Conservation (phyloP, 2,113 vertebrate genomes). For the Tringa solitaria region DNA sequence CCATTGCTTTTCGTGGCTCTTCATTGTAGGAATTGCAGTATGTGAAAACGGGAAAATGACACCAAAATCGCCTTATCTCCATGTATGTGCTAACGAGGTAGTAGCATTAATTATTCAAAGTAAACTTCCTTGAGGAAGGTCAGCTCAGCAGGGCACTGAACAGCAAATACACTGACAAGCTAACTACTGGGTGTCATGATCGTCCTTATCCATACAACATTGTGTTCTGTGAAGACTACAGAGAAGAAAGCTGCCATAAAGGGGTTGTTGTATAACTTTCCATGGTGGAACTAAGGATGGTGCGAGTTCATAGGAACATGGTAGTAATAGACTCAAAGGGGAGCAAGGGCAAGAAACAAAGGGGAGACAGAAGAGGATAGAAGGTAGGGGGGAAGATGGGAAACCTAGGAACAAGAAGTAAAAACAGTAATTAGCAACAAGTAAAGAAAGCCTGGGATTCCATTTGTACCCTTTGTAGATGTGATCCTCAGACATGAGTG, state of each 20-base stretch:
- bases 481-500: background rate
- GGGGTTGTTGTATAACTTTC: background rate
- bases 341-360: background rate
- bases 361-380: background rate
- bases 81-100: background rate
- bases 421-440: background rate
- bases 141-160: too few relatives aligned
- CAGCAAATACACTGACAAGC: background rate
- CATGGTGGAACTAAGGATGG: background rate
- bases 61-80: rapidly evolving
- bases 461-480: background rate
- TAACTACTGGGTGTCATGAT: rapidly evolving
- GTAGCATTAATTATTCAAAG: background rate
- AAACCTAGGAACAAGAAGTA: background rate
- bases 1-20: rapidly evolving
- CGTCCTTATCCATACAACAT: rapidly evolving
- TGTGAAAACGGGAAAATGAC: background rate
- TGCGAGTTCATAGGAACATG: background rate
- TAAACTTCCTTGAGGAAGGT: background rate
- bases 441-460: background rate
- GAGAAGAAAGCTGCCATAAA: background rate
- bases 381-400: background rate
- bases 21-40: background rate
- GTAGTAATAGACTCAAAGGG: background rate
- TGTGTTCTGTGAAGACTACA: background rate